phyloP scores from a whole-genome alignment of 2,888 invertebrate genomes.

The Hanleya hanleyi region DNA sequence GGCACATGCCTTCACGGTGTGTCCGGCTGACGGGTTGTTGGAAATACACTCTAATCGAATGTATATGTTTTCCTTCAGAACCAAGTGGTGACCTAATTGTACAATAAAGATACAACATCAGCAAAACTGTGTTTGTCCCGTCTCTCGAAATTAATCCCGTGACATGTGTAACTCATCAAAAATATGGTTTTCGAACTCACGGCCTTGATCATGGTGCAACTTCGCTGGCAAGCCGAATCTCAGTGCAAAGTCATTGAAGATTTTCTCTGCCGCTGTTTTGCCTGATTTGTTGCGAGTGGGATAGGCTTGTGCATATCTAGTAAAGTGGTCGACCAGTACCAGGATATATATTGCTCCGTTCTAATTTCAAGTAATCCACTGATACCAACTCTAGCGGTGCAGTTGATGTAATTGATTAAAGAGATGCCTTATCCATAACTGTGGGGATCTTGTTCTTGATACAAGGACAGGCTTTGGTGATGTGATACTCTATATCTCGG shows the following conservation, averaged over 20 bases:
- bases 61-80: too few relatives aligned
- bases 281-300: constrained; percentile 21
- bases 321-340: constrained; percentile 20
- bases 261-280: too few relatives aligned
- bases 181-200: constrained; percentile 20
- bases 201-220: constrained; percentile 19
- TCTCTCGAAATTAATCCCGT: too few relatives aligned
- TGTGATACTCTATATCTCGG: constrained; percentile 16
- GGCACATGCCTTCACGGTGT: too few relatives aligned
- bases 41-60: too few relatives aligned
- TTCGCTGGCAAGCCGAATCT: constrained; percentile 14
- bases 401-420: not conserved
- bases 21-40: too few relatives aligned
- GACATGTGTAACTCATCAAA: constrained; percentile 12
- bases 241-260: too few relatives aligned
- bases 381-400: not conserved
- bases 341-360: constrained; percentile 9
- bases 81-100: too few relatives aligned
- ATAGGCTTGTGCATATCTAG: constrained; percentile 23
- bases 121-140: too few relatives aligned
- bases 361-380: not conserved
- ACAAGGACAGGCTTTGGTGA: constrained; percentile 17
- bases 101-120: too few relatives aligned
- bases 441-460: constrained; percentile 16
- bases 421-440: not conserved